Base-by-base conservation (phyloP, 1,140 invertebrate genomes). In the Hylaeus volcanicus region DNA sequence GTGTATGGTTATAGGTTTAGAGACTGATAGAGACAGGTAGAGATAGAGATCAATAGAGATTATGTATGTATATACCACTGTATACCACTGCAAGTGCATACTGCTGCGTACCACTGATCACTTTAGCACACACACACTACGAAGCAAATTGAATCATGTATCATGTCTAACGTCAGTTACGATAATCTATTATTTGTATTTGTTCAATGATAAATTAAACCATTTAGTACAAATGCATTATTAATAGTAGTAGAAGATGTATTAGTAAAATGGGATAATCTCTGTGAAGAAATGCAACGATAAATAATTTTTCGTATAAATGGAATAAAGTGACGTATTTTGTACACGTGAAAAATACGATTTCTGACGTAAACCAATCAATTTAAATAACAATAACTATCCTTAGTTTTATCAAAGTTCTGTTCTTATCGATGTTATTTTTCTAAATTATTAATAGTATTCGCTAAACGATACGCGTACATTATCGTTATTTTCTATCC, bases 141-240 rank as follows among this genome's bases (percentile, higher is more conserved):
- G 14, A 64, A 55, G 66, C 37, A 79, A 79, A 79, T 79, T 74
- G 41, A 79, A 79, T 79, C 69, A 79, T 73, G 77, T 45, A 79
- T 79, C 69, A 79, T 73, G 77, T 45, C 51, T 79, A 79, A 74
- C 15, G 51, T 79, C 71, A 74, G 64, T 74, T 58, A 48, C 37
- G 3, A 12, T 73, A 74, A 55, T 74, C 55, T 74, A 26, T 14
- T 71, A 79, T 55, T 79, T 11, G 11, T 79, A 43, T 79, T 65
- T 43, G 6, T n/a, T 79, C 53, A 79, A 15, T 79, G 43, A 51
- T 55, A 65, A 73, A 74, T 79, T 65, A 56, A 58, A 66, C 11
- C 3, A 15, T 66, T 14, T 15, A 45, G 26, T 55, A 43, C 45
- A 56, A 58, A 58, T 51, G 45, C 37, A 6, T 55, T 55, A 12